Conservation (phyloP, 2,797 vertebrate genomes). For the Alosa sapidissima region DNA sequence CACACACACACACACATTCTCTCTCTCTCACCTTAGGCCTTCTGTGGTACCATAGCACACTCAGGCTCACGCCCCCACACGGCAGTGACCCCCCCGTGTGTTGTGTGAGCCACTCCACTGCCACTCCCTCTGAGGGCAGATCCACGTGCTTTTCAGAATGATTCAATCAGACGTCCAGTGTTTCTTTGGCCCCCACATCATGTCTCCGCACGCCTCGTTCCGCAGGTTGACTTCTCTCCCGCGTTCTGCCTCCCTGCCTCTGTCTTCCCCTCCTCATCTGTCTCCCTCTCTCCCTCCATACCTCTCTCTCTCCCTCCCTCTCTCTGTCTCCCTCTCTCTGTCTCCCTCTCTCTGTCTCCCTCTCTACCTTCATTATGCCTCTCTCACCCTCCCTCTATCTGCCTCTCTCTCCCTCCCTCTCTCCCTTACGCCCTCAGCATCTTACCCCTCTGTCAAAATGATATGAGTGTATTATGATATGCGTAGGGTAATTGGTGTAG, state of each 20-base stretch:
- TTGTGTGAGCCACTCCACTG: neutral
- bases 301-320: neutral
- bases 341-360: conserved; percentile 4
- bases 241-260: neutral
- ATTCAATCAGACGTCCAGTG: neutral
- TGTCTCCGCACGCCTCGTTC: neutral
- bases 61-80: neutral
- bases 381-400: conserved; percentile 33
- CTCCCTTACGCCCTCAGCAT: conserved; percentile 40
- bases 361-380: neutral
- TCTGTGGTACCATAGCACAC: neutral
- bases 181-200: neutral
- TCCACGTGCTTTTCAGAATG: conserved; percentile 8
- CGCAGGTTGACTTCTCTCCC: neutral
- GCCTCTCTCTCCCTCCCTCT: conserved; percentile 35
- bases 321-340: neutral
- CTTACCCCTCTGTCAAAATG: conserved; percentile 51
- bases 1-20: conserved; percentile 26
- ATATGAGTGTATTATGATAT: conserved; percentile 55
- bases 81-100: too few species aligned
- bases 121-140: neutral
- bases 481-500: conserved; percentile 64
- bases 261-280: neutral
- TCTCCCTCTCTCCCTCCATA: neutral
- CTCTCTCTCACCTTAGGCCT: neutral